phyloP scores from a whole-genome alignment of 2,888 invertebrate species.

The Eucera pruinosa region DNA sequence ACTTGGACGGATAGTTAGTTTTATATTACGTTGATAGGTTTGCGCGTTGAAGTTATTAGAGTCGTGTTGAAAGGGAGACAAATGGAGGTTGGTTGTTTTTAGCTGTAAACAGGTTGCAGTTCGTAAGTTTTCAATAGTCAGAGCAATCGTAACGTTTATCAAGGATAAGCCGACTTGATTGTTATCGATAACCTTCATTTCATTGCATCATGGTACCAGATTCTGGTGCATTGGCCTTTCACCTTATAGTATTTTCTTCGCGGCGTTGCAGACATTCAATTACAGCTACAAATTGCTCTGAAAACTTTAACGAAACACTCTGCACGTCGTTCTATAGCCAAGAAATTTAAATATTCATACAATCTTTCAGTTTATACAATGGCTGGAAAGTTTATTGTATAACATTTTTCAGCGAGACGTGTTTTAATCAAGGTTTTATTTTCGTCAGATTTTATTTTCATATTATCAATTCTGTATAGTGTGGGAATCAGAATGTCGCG shows the following conservation, averaged over 20 bases:
- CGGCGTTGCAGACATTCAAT: not conserved
- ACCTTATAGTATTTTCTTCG: conserved; percentile 29
- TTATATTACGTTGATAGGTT: not conserved
- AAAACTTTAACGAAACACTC: not conserved
- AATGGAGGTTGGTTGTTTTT: not conserved
- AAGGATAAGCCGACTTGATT: conserved; percentile 45
- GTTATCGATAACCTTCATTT: conserved; percentile 44
- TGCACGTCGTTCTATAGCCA: not conserved
- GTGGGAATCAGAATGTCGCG: too few species aligned
- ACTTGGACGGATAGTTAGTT: too few species aligned
- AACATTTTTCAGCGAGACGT: too few species aligned
- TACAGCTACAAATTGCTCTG: conserved; percentile 16
- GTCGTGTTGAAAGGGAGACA: not conserved
- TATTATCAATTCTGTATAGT: too few species aligned
- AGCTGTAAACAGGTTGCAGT: conserved; percentile 11
- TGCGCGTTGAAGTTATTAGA: not conserved
- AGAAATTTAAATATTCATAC: not conserved
- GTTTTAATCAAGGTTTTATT: too few species aligned
- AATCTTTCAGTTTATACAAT: too few species aligned
- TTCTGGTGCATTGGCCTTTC: conserved; percentile 34
- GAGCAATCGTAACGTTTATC: conserved; percentile 14
- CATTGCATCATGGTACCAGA: conserved; percentile 33
- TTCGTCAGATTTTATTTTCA: too few species aligned
- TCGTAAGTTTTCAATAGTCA: conserved; percentile 22
- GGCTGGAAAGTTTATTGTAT: too few species aligned